phyloP scores from a whole-genome alignment of 1,140 invertebrate species.

The Trachymyrmex septentrionalis region DNA sequence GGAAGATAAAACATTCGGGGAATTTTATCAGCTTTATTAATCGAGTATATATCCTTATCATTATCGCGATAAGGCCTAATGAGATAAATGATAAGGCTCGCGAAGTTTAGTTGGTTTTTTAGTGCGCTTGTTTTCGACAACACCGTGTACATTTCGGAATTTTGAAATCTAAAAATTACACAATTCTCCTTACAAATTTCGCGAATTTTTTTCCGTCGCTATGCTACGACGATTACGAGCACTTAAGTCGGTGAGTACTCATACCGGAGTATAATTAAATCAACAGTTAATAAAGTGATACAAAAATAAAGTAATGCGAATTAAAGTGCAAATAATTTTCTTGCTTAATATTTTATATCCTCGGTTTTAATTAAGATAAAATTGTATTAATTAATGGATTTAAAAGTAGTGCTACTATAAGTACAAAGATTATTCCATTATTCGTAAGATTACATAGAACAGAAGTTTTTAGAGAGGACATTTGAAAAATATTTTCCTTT shows the following conservation, averaged over 20 bases:
- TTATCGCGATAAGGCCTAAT: constrained; percentile 44
- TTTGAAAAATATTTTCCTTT: constrained; percentile 15
- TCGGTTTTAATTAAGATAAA: not conserved
- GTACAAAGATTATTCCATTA: not conserved
- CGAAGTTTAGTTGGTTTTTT: not conserved
- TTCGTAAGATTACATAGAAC: not conserved
- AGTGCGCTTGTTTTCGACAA: constrained; percentile 16
- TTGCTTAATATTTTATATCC: not conserved
- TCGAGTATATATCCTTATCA: constrained; percentile 33
- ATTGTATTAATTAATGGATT: not conserved
- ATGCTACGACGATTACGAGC: constrained; percentile 77
- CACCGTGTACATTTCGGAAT: constrained; percentile 8
- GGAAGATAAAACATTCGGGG: constrained; percentile 9
- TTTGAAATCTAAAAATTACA: not conserved
- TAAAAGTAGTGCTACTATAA: not conserved
- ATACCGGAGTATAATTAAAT: not conserved
- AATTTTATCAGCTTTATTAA: constrained; percentile 14
- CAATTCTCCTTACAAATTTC: not conserved
- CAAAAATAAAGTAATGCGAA: not conserved
- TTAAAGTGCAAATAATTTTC: constrained; percentile 11
- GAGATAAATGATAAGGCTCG: constrained; percentile 11
- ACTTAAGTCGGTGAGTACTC: constrained; percentile 77
- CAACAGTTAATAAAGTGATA: not conserved
- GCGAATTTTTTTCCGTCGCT: constrained; percentile 6
- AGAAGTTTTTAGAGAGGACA: constrained; percentile 6